These are phyloP conservation scores for Megamerina dolium DNA, from an alignment of 2,888 invertebrate genomes.

Conservation along the genomic window DNA sequence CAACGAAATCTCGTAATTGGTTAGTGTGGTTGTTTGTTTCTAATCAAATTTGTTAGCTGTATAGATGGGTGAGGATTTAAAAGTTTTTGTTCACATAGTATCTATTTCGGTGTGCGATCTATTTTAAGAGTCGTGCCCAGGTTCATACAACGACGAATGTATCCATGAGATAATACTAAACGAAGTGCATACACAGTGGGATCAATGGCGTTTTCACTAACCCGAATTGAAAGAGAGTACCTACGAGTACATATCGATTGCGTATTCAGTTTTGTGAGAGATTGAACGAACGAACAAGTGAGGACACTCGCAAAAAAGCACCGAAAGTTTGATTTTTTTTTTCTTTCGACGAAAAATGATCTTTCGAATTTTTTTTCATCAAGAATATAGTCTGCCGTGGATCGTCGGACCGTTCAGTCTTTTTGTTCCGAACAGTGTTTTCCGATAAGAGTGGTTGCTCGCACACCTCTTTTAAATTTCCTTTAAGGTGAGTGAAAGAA, in stretches of 20 bases:
- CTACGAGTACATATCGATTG: not conserved
- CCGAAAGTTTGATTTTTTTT: not conserved
- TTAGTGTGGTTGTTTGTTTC: too few species aligned
- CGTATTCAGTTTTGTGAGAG: not conserved
- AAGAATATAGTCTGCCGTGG: constrained; percentile 51
- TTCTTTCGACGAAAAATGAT: constrained; percentile 31
- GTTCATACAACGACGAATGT: constrained; percentile 25
- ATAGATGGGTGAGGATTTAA: too few species aligned
- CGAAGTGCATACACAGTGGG: constrained; percentile 7
- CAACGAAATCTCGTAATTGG: too few species aligned
- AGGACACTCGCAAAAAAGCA: not conserved
- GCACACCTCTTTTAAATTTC: constrained; percentile 47
- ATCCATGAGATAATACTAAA: constrained; percentile 5
- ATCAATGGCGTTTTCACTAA: not conserved
- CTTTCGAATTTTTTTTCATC: constrained; percentile 31
- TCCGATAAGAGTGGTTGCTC: constrained; percentile 47
- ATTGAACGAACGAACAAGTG: too few species aligned
- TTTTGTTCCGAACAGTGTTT: constrained; percentile 47
- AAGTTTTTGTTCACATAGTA: too few species aligned
- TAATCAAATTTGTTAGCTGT: too few species aligned
- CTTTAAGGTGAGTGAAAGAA: constrained; percentile 49
- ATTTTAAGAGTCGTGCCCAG: constrained; percentile 49
- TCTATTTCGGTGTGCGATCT: constrained; percentile 47
- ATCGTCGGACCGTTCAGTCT: constrained; percentile 51
- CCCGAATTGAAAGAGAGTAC: not conserved